Conservation (phyloP, 2,888 invertebrate genomes). For the Cancer borealis region DNA sequence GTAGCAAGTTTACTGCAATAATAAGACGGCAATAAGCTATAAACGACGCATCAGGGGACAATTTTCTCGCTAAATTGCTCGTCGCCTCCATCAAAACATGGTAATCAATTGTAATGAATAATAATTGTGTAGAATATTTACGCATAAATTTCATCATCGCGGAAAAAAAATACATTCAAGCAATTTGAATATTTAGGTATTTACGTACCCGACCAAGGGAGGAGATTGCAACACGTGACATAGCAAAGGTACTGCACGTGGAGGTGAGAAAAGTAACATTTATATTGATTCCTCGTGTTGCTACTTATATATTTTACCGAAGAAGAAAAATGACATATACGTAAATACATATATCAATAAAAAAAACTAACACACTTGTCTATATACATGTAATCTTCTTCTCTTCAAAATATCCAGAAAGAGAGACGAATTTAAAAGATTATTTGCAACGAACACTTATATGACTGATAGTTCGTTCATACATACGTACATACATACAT, state of each 20-base stretch:
- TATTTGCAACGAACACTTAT: too few species aligned
- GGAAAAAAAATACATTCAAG: not conserved
- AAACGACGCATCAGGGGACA: slow-evolving; percentile 15
- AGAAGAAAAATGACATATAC: too few species aligned
- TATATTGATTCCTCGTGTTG: not conserved
- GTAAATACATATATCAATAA: too few species aligned
- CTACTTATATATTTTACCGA: not conserved
- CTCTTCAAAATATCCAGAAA: too few species aligned
- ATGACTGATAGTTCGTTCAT: not conserved
- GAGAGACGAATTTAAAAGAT: too few species aligned
- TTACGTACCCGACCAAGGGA: not conserved
- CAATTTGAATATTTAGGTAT: slow-evolving; percentile 13
- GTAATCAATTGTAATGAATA: slow-evolving; percentile 45
- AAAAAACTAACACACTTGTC: not conserved
- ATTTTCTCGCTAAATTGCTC: slow-evolving; percentile 18
- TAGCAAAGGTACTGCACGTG: not conserved
- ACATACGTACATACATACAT: not conserved
- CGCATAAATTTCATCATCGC: slow-evolving; percentile 8
- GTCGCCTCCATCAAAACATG: slow-evolving; percentile 41
- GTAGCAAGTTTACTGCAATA: slow-evolving; percentile 4
- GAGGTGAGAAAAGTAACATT: not conserved
- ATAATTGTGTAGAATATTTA: slow-evolving; percentile 43
- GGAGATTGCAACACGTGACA: not conserved
- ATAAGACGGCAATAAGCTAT: slow-evolving; percentile 13
- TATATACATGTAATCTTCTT: not conserved